phyloP scores from a whole-genome alignment of 1,140 invertebrate genomes.

The Helicoverpa armigera region DNA sequence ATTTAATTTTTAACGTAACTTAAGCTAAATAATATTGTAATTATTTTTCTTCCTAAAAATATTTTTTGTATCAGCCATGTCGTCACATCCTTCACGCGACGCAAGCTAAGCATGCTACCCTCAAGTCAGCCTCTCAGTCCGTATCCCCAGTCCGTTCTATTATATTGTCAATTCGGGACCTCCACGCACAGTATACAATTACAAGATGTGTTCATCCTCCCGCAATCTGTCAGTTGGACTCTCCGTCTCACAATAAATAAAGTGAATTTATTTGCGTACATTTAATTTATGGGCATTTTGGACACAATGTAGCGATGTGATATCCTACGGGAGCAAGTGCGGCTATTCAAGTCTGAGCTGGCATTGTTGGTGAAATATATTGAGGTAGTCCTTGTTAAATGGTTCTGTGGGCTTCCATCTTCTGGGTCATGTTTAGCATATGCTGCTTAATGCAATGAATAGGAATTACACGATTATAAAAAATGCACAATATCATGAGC shows the following conservation, averaged over 20 bases:
- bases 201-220: constrained; percentile 79
- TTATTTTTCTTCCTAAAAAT: too few relatives aligned
- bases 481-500: too few relatives aligned
- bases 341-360: constrained; percentile 6
- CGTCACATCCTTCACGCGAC: not conserved
- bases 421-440: too few relatives aligned
- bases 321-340: constrained; percentile 38
- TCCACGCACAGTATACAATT: constrained; percentile 72
- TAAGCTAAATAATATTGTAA: not conserved
- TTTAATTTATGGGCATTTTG: constrained; percentile 80
- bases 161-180: constrained; percentile 80
- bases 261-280: constrained; percentile 72
- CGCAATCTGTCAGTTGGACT: constrained; percentile 72
- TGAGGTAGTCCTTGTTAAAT: not conserved
- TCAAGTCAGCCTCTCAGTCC: constrained; percentile 47
- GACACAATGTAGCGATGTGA: constrained; percentile 66
- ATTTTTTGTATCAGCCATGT: not conserved
- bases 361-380: constrained; percentile 30
- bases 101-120: constrained; percentile 1
- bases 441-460: too few relatives aligned
- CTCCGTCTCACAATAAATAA: constrained; percentile 72
- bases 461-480: too few relatives aligned
- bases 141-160: constrained; percentile 64
- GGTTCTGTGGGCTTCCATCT: not conserved
- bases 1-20: not conserved